Conservation (phyloP, 2,888 invertebrate species). For the Keiferia lycopersicella region DNA sequence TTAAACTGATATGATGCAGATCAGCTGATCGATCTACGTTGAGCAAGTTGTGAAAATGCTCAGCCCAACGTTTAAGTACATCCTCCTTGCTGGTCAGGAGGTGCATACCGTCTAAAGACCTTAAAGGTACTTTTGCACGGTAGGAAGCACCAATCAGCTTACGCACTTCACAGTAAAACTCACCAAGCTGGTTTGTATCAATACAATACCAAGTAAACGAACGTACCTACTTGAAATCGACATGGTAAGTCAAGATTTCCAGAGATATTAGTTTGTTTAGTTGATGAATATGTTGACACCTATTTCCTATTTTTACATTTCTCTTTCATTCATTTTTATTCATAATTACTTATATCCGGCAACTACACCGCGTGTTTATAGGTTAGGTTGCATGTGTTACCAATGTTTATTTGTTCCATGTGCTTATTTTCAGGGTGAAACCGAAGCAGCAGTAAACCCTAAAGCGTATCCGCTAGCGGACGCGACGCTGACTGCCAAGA, state of each 20-base stretch:
- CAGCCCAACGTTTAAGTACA: too few species aligned
- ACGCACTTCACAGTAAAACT: too few species aligned
- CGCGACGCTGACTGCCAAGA: constrained; percentile 94
- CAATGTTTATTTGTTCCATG: background rate
- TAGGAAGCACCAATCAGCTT: too few species aligned
- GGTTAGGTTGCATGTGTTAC: constrained; percentile 22
- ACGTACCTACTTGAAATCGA: background rate
- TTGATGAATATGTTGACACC: background rate
- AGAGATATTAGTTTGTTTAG: background rate
- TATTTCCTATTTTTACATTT: background rate
- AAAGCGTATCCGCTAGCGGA: constrained; percentile 99
- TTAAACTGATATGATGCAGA: too few species aligned
- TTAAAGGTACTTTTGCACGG: too few species aligned
- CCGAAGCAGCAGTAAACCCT: constrained; percentile 88
- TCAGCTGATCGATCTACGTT: too few species aligned
- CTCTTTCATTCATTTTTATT: background rate
- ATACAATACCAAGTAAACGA: too few species aligned
- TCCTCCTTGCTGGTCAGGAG: too few species aligned
- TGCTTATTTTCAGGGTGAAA: constrained; percentile 82
- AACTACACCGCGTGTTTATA: constrained; percentile 12
- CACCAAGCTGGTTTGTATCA: too few species aligned
- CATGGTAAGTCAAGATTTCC: constrained; percentile 22
- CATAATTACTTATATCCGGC: background rate
- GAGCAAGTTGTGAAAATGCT: too few species aligned
- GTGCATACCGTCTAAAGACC: too few species aligned